Evolutionary conservation across 2,797 vertebrate species (phyloP).

Genomic region (Poecilia velifera): DNA sequence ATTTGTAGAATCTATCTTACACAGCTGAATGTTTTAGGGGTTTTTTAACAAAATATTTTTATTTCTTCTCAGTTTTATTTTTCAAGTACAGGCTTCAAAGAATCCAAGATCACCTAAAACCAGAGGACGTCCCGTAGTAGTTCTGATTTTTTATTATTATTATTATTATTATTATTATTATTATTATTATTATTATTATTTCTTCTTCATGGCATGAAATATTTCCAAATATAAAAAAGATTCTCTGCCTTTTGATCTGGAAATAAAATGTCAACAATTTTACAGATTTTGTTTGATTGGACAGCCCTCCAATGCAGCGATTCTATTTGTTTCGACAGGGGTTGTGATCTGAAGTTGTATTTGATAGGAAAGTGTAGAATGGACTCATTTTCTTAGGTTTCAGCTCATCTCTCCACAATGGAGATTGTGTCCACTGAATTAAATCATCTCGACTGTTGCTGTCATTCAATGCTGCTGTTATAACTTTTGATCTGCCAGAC

Average conservation of each 20-base stretch:
- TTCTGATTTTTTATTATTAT: background rate
- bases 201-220: background rate
- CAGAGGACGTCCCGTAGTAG: background rate
- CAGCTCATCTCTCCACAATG: background rate
- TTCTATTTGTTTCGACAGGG: background rate
- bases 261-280: background rate
- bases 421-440: constrained; percentile 17
- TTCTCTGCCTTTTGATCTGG: background rate
- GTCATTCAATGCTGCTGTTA: constrained; percentile 42
- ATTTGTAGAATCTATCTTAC: background rate
- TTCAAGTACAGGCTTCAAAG: background rate
- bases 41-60: background rate
- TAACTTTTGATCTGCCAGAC: constrained; percentile 51
- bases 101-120: background rate
- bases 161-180: too few species aligned
- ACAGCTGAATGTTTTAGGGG: background rate
- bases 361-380: background rate
- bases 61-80: background rate
- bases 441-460: constrained; percentile 14
- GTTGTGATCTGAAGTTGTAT: background rate
- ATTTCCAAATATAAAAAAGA: background rate
- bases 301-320: background rate
- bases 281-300: background rate
- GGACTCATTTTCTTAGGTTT: background rate
- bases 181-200: background rate